Conservation (phyloP, 2,113 vertebrate species). For the Crotalus viridis region DNA sequence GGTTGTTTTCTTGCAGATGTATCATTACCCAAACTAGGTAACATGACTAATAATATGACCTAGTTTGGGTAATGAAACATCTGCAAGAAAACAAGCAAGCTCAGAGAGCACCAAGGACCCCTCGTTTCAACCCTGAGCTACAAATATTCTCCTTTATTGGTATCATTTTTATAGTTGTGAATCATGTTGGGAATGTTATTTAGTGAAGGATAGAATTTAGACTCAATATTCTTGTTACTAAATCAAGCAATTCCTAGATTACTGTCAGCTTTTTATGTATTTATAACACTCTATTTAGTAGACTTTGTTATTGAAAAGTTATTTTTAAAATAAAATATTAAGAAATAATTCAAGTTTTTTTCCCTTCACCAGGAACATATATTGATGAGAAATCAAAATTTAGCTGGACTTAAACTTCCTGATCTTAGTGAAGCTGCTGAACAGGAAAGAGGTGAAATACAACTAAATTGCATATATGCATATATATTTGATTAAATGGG, state of each 20-base stretch:
- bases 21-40: neutral
- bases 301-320: neutral
- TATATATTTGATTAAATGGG: neutral
- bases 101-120: neutral
- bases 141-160: neutral
- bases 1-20: neutral
- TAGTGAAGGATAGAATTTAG: neutral
- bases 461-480: neutral
- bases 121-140: neutral
- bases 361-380: slow-evolving; percentile 84
- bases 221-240: neutral
- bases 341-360: slow-evolving; percentile 39
- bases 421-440: slow-evolving; percentile 91
- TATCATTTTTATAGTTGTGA: neutral
- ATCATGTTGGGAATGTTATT: neutral
- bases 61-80: neutral
- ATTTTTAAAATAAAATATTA: neutral
- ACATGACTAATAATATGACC: neutral
- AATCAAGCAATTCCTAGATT: neutral
- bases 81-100: neutral
- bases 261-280: neutral
- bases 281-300: slow-evolving; percentile 1
- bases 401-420: slow-evolving; percentile 86
- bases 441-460: slow-evolving; percentile 89
- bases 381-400: slow-evolving; percentile 90